Conservation (phyloP, 2,888 invertebrate species). For the Stictocephala bisonia region DNA sequence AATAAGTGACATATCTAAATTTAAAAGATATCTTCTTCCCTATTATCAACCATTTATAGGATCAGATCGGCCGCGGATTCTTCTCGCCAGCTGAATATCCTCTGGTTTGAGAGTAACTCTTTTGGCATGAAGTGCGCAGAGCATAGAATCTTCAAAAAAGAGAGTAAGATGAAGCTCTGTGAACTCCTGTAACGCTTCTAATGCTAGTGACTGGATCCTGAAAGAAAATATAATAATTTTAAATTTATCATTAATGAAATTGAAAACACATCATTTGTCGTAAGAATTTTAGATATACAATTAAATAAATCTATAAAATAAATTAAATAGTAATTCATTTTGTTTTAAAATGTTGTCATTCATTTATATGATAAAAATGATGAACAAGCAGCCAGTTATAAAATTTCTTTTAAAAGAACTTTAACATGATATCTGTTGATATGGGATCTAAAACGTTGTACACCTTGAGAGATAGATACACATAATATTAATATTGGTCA, state of each 20-base stretch:
- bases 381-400: no score
- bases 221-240: conserved; percentile 9
- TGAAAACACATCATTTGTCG: not conserved
- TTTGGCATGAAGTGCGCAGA: conserved; percentile 65
- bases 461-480: no score
- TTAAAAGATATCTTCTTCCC: not conserved
- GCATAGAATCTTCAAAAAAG: conserved; percentile 66
- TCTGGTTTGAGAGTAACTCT: conserved; percentile 66
- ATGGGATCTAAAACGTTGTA: no score
- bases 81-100: conserved; percentile 66
- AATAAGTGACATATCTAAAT: no score
- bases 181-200: conserved; percentile 67
- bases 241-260: not conserved
- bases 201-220: conserved; percentile 64
- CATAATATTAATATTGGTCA: no score
- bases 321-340: no score
- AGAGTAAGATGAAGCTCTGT: conserved; percentile 67
- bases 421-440: no score
- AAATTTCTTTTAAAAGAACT: no score
- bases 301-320: not conserved
- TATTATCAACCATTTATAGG: conserved; percentile 21
- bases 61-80: conserved; percentile 64
- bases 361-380: no score
- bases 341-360: no score
- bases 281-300: not conserved